Evolutionary conservation across 2,113 vertebrate species (phyloP), one percentile per base, ranked within the genome.

Genomic region (Oncorhynchus gorbuscha): DNA sequence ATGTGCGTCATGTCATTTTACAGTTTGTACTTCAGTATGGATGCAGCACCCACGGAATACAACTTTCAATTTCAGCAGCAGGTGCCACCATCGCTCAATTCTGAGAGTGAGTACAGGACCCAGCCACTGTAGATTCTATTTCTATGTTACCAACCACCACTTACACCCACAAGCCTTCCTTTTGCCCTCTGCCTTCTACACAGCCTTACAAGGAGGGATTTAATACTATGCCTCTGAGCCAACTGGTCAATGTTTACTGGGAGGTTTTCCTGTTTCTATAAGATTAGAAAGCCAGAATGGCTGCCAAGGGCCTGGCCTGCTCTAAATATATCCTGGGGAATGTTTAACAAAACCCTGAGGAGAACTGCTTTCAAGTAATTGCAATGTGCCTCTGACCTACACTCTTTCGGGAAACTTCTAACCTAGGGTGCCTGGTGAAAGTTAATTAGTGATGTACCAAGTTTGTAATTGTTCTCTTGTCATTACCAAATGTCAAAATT

Each of bases 21-120:
- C 85, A 97, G 97, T 69, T 86, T 93, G 84, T 98, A 95, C 90
- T 94, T 97, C 85, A 94, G 81, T 20, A 89, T 97, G 73, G 93
- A 96, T 32, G 82, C 93, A 0, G 74, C 95, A 80, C 80, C 92
- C 69, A 86, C 94, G 90, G 92, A 96, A 70, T 95, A 92, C 73
- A 45, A 45, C 39, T 11, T 45, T 3, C 92, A 88, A 70, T 87
- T 94, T 86, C 84, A 82, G 64, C 39, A 45, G 39, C 91, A 91
- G 45, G 86, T 79, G 58, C 83, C 81, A 59, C 71, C 69, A 0
- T 81, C 83, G 51, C 74, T 61, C 55, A 88, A 75, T 69, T 72
- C 73, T 76, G 90, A 93, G 71, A 89, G 93, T 94, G 90, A 93
- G 93, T 87, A 20, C 58, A 28, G 13, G n/a, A 49, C 62, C 24